Percentiles rank a stretch among this genome's conserved stretches.
These are phyloP conservation scores for Scaptodrosophila latifasciaeformis DNA, from an alignment of 2,888 invertebrate species.

Conservation along the genomic window DNA sequence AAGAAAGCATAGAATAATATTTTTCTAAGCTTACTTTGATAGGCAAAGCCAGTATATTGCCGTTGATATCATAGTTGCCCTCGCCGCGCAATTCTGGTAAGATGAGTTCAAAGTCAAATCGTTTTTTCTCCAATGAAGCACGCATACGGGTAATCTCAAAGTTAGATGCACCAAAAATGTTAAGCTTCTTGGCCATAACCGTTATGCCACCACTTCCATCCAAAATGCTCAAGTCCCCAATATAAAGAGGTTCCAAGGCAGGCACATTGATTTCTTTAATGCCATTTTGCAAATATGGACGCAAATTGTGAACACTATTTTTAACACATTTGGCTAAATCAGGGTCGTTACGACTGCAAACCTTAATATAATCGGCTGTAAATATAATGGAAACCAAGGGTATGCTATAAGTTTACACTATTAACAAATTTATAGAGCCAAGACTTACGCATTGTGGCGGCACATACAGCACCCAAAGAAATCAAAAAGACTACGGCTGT, in stretches of 20 bases:
- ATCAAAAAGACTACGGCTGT: constrained; percentile 23
- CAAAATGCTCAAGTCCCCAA: constrained; percentile 82
- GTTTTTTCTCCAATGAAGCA: constrained; percentile 69
- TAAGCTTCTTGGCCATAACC: constrained; percentile 77
- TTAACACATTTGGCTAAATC: constrained; percentile 79
- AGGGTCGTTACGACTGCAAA: constrained; percentile 81
- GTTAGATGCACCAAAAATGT: constrained; percentile 80
- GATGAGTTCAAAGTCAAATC: constrained; percentile 78
- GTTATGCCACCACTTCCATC: constrained; percentile 76
- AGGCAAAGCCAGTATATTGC: constrained; percentile 83
- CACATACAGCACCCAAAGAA: constrained; percentile 32
- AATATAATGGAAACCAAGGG: not conserved
- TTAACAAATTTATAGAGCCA: not conserved
- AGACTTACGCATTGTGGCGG: constrained; percentile 61
- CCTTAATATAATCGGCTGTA: constrained; percentile 81
- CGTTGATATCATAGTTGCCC: constrained; percentile 81
- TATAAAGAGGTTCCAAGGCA: constrained; percentile 81
- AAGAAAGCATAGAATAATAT: too few species aligned
- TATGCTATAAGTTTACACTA: not conserved
- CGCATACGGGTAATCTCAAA: constrained; percentile 79
- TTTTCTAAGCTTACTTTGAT: too few species aligned
- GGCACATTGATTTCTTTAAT: constrained; percentile 83
- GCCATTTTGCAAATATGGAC: constrained; percentile 79
- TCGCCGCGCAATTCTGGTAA: constrained; percentile 79
- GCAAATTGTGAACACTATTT: constrained; percentile 79